Conservation (phyloP, 2,797 vertebrate species). For the Choloepus didactylus region DNA sequence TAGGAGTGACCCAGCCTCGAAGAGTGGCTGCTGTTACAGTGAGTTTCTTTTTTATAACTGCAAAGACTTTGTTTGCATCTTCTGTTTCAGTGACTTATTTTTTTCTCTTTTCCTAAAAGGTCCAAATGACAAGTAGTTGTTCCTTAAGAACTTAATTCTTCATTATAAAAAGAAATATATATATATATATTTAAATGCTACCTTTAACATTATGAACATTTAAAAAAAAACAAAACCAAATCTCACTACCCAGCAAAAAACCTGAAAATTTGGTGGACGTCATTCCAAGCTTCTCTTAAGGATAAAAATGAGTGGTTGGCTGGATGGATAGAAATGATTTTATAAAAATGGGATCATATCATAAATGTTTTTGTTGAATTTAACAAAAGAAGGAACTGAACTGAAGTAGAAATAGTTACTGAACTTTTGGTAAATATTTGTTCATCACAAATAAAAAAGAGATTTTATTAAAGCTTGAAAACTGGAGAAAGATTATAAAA, state of each 20-base stretch:
- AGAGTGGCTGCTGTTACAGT: conserved; percentile 97
- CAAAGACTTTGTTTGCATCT: neutral
- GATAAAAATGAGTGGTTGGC: neutral
- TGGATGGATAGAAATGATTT: neutral
- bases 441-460: neutral
- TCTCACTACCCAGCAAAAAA: neutral
- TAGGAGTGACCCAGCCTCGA: conserved; percentile 98
- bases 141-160: conserved; percentile 44
- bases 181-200: conserved; percentile 34
- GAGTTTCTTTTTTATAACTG: conserved; percentile 84
- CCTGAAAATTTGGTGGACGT: neutral
- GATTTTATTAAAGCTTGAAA: conserved; percentile 34
- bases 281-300: neutral
- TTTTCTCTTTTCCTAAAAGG: conserved; percentile 39
- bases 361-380: conserved; percentile 24
- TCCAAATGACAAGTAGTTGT: neutral
- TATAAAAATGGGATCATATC: neutral
- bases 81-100: neutral
- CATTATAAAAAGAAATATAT: neutral
- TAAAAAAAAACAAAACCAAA: neutral
- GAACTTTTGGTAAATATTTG: conserved; percentile 1
- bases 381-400: conserved; percentile 39
- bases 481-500: neutral
- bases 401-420: conserved; percentile 20
- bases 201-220: neutral